A percentile compares a stretch with the other conserved stretches of the same genome.
Evolutionary conservation across 2,888 invertebrate species (phyloP).

Genomic region (Troilus luridus): DNA sequence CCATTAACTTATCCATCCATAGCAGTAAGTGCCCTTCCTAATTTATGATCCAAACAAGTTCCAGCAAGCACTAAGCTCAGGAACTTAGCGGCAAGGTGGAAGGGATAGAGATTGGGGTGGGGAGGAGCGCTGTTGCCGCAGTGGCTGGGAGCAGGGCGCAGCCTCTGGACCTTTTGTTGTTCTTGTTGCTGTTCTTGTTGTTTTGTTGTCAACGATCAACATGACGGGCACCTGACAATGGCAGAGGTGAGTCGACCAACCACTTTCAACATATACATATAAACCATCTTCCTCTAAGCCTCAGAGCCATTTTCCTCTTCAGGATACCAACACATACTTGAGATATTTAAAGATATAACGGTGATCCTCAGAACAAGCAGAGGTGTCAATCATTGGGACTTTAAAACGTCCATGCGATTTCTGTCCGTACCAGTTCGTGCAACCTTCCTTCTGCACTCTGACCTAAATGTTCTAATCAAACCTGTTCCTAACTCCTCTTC

Average conservation of each 20-base stretch:
- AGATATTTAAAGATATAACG: background rate
- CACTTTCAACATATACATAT: background rate
- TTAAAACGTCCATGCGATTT: constrained; percentile 26
- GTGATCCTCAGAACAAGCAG: background rate
- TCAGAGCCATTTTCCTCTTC: no score
- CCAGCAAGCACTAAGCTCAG: background rate
- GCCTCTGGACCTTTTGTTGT: background rate
- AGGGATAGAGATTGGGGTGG: background rate
- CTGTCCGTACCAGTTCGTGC: background rate
- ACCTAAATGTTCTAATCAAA: constrained; percentile 35
- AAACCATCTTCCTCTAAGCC: no score
- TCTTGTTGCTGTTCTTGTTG: background rate
- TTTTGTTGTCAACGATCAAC: background rate
- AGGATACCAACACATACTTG: background rate
- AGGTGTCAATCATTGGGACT: background rate
- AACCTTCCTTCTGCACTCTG: constrained; percentile 31
- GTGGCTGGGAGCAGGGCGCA: background rate
- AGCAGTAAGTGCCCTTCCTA: no score
- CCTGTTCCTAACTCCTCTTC: constrained; percentile 14
- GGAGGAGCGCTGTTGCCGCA: constrained; percentile 4
- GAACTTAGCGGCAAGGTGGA: constrained; percentile 13
- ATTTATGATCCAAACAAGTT: no score
- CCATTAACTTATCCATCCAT: no score
- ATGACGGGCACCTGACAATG: background rate
- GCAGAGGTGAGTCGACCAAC: background rate